Evolutionary conservation across 2,113 vertebrate species (phyloP).

Genomic region (Elephas maximus): DNA sequence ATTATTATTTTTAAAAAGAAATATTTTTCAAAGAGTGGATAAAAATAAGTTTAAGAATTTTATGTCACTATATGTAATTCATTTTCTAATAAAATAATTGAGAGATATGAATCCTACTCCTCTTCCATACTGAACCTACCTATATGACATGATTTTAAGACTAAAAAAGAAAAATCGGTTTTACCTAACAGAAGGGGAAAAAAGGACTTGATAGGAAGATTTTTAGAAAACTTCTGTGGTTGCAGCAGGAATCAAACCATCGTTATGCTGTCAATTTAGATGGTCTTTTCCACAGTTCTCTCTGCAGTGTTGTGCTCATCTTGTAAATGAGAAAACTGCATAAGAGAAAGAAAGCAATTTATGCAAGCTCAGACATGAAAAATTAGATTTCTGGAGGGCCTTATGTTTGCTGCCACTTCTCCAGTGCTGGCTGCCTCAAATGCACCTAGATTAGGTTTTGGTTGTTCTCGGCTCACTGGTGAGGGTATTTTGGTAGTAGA

Average conservation of each 20-base stretch:
- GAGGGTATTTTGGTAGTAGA: conserved; percentile 5
- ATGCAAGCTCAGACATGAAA: conserved; percentile 42
- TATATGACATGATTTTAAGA: conserved; percentile 53
- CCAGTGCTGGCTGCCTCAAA: conserved; percentile 53
- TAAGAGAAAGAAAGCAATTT: conserved; percentile 64
- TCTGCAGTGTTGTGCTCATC: conserved; percentile 22
- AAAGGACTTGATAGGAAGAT: conserved; percentile 8
- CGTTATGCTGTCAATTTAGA: conserved; percentile 66
- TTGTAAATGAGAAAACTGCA: conserved; percentile 62
- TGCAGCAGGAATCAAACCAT: conserved; percentile 64
- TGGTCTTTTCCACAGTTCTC: conserved; percentile 40
- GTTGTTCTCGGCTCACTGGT: not conserved
- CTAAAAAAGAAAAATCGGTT: conserved; percentile 52
- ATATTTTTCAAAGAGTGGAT: conserved; percentile 17
- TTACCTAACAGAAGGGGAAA: conserved; percentile 57
- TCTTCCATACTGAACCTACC: not conserved
- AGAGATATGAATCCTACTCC: conserved; percentile 28
- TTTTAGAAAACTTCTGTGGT: conserved; percentile 22
- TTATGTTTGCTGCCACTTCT: conserved; percentile 36
- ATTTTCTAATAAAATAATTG: conserved; percentile 61
- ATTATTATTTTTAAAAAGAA: conserved; percentile 43
- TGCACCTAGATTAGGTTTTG: conserved; percentile 22
- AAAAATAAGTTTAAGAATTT: conserved; percentile 49
- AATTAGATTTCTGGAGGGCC: conserved; percentile 58
- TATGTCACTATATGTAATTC: conserved; percentile 10